Conservation (phyloP, 2,888 invertebrate genomes). For the Spisula subtruncata region DNA sequence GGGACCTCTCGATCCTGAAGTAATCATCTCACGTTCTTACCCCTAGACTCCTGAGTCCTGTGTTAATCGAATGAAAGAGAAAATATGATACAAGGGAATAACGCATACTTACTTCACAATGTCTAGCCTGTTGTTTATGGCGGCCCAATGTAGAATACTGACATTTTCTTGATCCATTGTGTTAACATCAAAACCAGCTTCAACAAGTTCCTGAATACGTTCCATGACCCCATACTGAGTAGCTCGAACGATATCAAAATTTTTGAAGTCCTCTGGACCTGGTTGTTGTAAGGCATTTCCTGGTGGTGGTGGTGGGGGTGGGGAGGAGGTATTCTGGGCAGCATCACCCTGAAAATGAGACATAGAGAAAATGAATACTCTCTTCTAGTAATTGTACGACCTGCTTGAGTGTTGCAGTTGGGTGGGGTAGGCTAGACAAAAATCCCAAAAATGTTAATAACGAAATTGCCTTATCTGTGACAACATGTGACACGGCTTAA, state of each 20-base stretch:
- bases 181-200: constrained; percentile 96
- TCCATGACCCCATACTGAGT: constrained; percentile 97
- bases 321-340: not conserved
- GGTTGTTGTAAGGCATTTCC: constrained; percentile 65
- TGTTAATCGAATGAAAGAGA: too few relatives aligned
- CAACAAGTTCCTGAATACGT: constrained; percentile 92
- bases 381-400: too few relatives aligned
- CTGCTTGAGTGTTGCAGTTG: too few relatives aligned
- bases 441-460: too few relatives aligned
- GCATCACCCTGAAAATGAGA: constrained; percentile 42
- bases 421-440: too few relatives aligned
- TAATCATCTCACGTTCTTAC: too few relatives aligned
- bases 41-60: too few relatives aligned
- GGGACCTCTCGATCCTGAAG: too few relatives aligned
- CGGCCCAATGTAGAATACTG: constrained; percentile 99
- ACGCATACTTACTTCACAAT: constrained; percentile 91
- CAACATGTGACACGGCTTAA: not conserved
- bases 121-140: constrained; percentile 98
- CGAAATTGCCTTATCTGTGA: not conserved
- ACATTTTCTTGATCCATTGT: constrained; percentile 98
- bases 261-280: constrained; percentile 80
- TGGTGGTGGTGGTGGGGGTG: constrained; percentile 43
- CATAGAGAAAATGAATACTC: not conserved
- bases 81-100: not conserved
- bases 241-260: constrained; percentile 86